Base-by-base conservation (phyloP, 2,888 invertebrate genomes). In the Bellardia bayeri region DNA sequence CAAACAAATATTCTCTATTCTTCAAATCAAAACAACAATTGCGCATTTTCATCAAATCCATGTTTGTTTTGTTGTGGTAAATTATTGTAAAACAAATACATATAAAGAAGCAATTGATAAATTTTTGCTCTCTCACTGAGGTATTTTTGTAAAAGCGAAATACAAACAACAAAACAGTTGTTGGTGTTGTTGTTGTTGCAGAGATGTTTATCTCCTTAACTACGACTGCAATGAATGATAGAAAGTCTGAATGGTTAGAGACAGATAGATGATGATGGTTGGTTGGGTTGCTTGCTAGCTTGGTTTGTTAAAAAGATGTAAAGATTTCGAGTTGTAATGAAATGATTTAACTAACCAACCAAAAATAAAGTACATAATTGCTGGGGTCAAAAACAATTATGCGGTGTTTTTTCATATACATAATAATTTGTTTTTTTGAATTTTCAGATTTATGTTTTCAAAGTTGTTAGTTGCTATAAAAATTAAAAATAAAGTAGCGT, bases 331-430 rank as follows among this genome's bases (percentile, higher is more conserved):
- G 11, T 9, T 9, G 9, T 56, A 68, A 76, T 69, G 82, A 61
- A 82, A 69, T 51, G 66, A 74, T 84, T 79, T 33, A 80, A 56
- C 11, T 63, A 74, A 74, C 74, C 66, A 79, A 74, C 72, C 66
- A 37, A 68, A 74, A 74, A 61, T 68, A 42, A 79, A 79, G 42
- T 84, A n/a, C n/a, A n/a, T n/a, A 84, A 84, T 84, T 84, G 84
- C 6, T 74, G 79, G 72, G 72, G 61, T 68, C 58, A 61, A 74
- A 84, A 72, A 79, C 79, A 84, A 79, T 84, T 79, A 79, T 80
- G 11, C 66, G 40, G 16, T 68, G 40, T 79, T 74, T 45, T 84
- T 71, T 23, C 23, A 23, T 23, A 23, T 23, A 23, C 45, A 64
- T 45, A 2, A 49, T 61, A 30, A 3, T 2, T 63, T n/a, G 33